A percentile compares a stretch with the other conserved stretches of the same genome.
Evolutionary conservation across 2,888 invertebrate genomes (phyloP).

Genomic region (Aporophyla lueneburgensis): DNA sequence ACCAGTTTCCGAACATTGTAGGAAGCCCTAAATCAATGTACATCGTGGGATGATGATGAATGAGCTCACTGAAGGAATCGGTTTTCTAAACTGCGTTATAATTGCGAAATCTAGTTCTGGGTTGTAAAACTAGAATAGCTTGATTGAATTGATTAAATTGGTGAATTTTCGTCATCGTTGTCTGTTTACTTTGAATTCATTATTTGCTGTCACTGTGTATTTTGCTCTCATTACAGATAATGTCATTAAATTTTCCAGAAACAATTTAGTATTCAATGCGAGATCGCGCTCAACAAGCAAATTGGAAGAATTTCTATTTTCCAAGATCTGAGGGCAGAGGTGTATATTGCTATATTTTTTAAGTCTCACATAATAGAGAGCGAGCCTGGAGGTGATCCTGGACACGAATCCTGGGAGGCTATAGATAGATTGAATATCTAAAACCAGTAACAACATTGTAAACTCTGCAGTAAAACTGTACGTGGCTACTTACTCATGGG

Average conservation of each 20-base stretch:
- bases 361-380: too few species aligned
- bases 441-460: neutral
- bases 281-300: neutral
- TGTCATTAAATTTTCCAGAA: neutral
- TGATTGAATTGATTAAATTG: constrained; percentile 1
- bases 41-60: constrained; percentile 58
- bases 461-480: neutral
- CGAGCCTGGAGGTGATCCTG: neutral
- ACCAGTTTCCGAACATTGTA: constrained; percentile 48
- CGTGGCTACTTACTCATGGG: constrained; percentile 16
- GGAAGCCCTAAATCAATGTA: constrained; percentile 59
- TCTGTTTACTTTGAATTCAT: neutral
- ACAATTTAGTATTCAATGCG: neutral
- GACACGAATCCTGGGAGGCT: neutral
- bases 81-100: constrained; percentile 12
- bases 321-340: too few species aligned
- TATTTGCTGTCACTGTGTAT: neutral
- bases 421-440: neutral
- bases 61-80: constrained; percentile 26
- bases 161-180: neutral
- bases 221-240: neutral
- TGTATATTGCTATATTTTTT: too few species aligned
- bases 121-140: constrained; percentile 3
- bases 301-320: neutral
- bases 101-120: constrained; percentile 33